Evolutionary conservation across 1,140 invertebrate genomes (phyloP).

Genomic region (Scaptomyza montana): DNA sequence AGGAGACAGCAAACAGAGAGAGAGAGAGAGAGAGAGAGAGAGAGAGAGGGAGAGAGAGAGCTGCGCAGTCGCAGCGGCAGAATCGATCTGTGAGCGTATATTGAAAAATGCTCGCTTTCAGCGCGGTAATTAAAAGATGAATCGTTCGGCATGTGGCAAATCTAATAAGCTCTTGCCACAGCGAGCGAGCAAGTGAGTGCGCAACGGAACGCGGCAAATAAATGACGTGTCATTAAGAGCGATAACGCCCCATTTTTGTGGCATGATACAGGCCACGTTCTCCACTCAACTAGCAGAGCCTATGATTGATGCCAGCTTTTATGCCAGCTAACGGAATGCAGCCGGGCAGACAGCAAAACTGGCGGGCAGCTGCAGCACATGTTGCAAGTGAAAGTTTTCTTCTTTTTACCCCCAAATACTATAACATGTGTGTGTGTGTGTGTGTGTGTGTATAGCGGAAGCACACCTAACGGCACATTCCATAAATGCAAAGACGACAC

Average conservation of each 20-base stretch:
- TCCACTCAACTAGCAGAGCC: constrained; percentile 16
- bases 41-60: neutral
- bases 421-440: too few species aligned
- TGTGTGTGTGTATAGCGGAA: constrained; percentile 35
- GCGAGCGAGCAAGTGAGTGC: neutral
- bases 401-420: neutral
- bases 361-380: constrained; percentile 11
- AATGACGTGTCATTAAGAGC: constrained; percentile 81
- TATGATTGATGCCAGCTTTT: constrained; percentile 82
- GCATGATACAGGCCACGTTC: constrained; percentile 39
- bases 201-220: constrained; percentile 48
- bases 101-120: constrained; percentile 82
- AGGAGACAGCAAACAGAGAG: neutral
- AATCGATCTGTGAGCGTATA: constrained; percentile 46
- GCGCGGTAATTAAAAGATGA: constrained; percentile 84
- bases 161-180: constrained; percentile 53
- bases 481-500: neutral
- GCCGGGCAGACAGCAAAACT: constrained; percentile 1
- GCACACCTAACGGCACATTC: constrained; percentile 52
- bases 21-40: neutral
- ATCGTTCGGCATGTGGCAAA: constrained; percentile 72
- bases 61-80: constrained; percentile 32
- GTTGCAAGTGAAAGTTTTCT: constrained; percentile 39
- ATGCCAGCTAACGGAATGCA: constrained; percentile 46
- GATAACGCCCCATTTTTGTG: constrained; percentile 79